Conservation (phyloP, 2,888 invertebrate species). For the Hirtodrosophila alboralis region DNA sequence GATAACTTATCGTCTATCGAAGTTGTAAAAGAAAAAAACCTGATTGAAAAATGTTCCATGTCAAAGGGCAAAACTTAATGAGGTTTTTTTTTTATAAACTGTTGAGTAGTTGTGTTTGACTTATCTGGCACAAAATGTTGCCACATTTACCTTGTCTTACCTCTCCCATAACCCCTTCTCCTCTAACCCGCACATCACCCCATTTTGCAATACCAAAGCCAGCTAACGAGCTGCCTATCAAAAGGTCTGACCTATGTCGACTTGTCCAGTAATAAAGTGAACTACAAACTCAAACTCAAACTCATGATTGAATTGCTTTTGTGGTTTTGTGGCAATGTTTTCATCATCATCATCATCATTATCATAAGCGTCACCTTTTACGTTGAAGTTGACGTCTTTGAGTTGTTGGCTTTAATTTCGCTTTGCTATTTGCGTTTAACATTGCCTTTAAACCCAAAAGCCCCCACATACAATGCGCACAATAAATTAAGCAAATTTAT, state of each 20-base stretch:
- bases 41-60: constrained; percentile 8
- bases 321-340: constrained; percentile 45
- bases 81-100: constrained; percentile 39
- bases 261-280: constrained; percentile 21
- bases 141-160: constrained; percentile 11
- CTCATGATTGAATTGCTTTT: constrained; percentile 58
- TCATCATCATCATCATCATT: neutral
- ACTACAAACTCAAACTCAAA: constrained; percentile 42
- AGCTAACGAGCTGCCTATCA: constrained; percentile 52
- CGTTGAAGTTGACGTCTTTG: constrained; percentile 8
- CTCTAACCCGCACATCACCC: too few relatives aligned
- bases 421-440: constrained; percentile 38
- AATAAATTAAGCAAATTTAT: constrained; percentile 77
- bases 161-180: neutral
- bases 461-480: constrained; percentile 50
- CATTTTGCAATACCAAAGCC: constrained; percentile 1
- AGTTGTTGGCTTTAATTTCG: constrained; percentile 37
- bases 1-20: too few relatives aligned
- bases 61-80: constrained; percentile 34
- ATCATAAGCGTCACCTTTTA: neutral
- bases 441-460: constrained; percentile 53
- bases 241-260: constrained; percentile 44
- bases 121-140: constrained; percentile 20
- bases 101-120: constrained; percentile 25
- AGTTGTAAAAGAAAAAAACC: neutral